Percentiles rank a stretch among this genome's conserved stretches.
These are phyloP conservation scores for Saturnia pavonia DNA, from an alignment of 2,888 invertebrate genomes.

Conservation along the genomic window DNA sequence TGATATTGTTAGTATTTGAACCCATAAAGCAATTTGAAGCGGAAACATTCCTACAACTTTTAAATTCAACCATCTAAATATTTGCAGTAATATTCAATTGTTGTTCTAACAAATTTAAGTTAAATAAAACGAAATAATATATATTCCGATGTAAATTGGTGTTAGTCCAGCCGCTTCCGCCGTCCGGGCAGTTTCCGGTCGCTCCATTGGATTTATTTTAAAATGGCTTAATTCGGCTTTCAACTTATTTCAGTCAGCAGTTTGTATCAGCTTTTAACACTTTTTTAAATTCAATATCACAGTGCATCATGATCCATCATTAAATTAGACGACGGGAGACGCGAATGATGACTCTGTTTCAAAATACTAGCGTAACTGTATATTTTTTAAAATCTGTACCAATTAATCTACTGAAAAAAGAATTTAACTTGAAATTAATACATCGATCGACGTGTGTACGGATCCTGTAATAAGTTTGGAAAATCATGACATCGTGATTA, in stretches of 20 bases:
- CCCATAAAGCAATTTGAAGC: background rate
- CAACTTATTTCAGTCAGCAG: conserved; percentile 9
- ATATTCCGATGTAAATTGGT: conserved; percentile 9
- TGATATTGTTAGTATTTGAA: no score
- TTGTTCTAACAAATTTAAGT: background rate
- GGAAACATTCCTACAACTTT: background rate
- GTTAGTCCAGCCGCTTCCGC: conserved; percentile 14
- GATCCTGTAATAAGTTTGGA: no score
- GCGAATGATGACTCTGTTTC: no score
- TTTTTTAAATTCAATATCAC: background rate
- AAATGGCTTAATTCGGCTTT: conserved; percentile 16
- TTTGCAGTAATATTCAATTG: background rate
- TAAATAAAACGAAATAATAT: background rate
- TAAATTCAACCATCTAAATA: background rate
- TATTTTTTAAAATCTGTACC: no score
- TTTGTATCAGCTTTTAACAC: background rate
- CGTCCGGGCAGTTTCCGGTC: background rate
- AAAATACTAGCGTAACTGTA: no score
- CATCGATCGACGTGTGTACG: no score
- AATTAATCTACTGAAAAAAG: no score
- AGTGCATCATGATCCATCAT: background rate
- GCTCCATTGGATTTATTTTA: conserved; percentile 16
- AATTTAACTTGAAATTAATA: no score
- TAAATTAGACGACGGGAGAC: background rate
- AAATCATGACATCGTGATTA: no score